Evolutionary conservation across 2,797 vertebrate genomes (phyloP).

Genomic region (Schizopygopsis pylzovi): DNA sequence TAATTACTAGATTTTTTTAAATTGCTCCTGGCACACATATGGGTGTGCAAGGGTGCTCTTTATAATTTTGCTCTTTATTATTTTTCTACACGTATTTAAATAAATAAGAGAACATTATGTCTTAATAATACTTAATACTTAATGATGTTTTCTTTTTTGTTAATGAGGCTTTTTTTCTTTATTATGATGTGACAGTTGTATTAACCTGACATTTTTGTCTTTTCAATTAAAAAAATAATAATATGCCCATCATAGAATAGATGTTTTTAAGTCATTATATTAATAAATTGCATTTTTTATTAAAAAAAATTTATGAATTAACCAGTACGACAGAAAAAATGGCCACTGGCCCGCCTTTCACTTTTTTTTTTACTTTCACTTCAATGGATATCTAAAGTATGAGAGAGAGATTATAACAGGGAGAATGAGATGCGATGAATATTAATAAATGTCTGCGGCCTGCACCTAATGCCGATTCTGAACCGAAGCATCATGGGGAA

Average conservation of each 20-base stretch:
- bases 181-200: neutral
- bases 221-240: neutral
- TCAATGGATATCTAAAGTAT: conserved; percentile 65
- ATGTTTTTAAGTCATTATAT: neutral
- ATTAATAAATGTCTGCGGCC: conserved; percentile 54
- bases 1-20: neutral
- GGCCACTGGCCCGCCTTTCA: conserved; percentile 51
- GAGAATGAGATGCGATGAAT: conserved; percentile 53
- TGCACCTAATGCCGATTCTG: conserved; percentile 9
- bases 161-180: neutral
- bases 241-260: neutral
- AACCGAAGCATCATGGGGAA: conserved; percentile 22
- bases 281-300: neutral
- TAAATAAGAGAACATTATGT: neutral
- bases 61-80: neutral
- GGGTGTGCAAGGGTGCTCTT: neutral
- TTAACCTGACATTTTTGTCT: neutral
- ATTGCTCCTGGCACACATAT: neutral
- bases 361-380: conserved; percentile 58
- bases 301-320: neutral
- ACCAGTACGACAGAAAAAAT: neutral
- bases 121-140: too few relatives aligned
- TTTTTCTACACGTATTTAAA: neutral
- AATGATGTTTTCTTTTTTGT: neutral
- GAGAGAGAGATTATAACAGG: conserved; percentile 51